phyloP scores from a whole-genome alignment of 2,888 invertebrate species.

The Drosophila putrida region DNA sequence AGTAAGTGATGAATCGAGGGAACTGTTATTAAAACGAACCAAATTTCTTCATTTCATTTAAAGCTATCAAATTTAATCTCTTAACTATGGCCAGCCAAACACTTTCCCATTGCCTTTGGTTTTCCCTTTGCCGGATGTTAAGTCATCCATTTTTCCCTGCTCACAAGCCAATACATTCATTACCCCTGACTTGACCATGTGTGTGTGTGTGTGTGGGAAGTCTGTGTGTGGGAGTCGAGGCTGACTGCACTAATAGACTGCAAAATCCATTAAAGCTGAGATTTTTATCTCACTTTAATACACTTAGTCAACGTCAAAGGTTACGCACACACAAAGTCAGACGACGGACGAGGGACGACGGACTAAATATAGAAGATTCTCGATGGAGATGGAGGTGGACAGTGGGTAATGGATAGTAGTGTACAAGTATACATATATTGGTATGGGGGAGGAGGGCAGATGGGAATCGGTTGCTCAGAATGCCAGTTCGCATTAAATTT shows the following conservation, averaged over 20 bases:
- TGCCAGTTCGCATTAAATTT: slow-evolving; percentile 68
- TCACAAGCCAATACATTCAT: slow-evolving; percentile 75
- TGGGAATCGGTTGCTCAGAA: slow-evolving; percentile 18
- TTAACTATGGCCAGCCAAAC: slow-evolving; percentile 42
- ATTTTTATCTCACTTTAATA: slow-evolving; percentile 81
- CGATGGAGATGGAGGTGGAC: neutral
- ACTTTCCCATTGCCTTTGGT: slow-evolving; percentile 45
- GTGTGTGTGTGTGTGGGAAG: slow-evolving; percentile 16
- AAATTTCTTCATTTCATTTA: slow-evolving; percentile 37
- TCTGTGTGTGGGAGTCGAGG: slow-evolving; percentile 1
- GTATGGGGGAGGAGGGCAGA: neutral
- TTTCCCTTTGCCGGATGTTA: slow-evolving; percentile 57
- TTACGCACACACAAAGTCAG: slow-evolving; percentile 46
- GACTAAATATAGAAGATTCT: neutral
- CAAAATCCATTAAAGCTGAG: slow-evolving; percentile 81
- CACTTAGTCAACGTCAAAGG: slow-evolving; percentile 81
- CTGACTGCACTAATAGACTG: slow-evolving; percentile 76
- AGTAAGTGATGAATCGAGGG: slow-evolving; percentile 72
- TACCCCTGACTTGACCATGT: slow-evolving; percentile 32
- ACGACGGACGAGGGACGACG: neutral
- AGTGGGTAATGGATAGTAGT: neutral
- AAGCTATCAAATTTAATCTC: slow-evolving; percentile 52
- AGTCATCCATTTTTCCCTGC: slow-evolving; percentile 69
- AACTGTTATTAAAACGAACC: neutral
- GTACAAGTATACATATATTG: neutral